phyloP scores from a whole-genome alignment of 2,113 vertebrate species.

The Indicator indicator region DNA sequence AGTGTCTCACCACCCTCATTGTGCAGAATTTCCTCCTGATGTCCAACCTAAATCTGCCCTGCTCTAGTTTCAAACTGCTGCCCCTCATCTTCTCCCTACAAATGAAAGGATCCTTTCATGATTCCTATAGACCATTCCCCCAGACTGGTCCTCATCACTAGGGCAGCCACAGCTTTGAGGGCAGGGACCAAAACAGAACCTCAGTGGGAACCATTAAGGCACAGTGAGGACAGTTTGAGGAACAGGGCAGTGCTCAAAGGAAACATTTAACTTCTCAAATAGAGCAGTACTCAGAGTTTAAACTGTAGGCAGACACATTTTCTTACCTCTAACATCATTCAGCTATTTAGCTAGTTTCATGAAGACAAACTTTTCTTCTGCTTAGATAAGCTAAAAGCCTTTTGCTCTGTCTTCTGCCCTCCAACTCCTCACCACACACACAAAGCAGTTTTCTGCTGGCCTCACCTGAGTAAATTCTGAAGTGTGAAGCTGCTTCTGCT shows the following conservation, averaged over 20 bases:
- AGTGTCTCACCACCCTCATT: too few species aligned
- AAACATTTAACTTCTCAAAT: not conserved
- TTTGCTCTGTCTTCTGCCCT: not conserved
- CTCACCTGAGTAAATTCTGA: not conserved
- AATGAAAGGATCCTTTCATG: not conserved
- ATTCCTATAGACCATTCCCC: not conserved
- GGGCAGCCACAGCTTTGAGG: not conserved
- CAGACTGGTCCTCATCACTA: not conserved
- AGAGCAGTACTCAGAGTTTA: not conserved
- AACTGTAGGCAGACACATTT: not conserved
- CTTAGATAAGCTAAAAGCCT: not conserved
- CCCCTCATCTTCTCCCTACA: too few species aligned
- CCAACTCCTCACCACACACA: not conserved
- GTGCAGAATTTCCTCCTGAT: too few species aligned
- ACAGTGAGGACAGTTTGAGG: not conserved
- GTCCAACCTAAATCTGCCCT: too few species aligned
- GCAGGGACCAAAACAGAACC: not conserved
- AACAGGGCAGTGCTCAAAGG: not conserved
- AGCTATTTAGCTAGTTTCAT: not conserved
- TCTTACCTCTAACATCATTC: not conserved
- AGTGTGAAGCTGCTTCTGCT: not conserved
- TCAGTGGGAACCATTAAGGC: not conserved
- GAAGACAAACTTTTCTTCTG: not conserved
- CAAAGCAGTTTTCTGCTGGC: not conserved
- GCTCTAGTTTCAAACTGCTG: too few species aligned